These are phyloP conservation scores for Numenius arquata DNA, from an alignment of 2,113 vertebrate genomes.

Conservation along the genomic window DNA sequence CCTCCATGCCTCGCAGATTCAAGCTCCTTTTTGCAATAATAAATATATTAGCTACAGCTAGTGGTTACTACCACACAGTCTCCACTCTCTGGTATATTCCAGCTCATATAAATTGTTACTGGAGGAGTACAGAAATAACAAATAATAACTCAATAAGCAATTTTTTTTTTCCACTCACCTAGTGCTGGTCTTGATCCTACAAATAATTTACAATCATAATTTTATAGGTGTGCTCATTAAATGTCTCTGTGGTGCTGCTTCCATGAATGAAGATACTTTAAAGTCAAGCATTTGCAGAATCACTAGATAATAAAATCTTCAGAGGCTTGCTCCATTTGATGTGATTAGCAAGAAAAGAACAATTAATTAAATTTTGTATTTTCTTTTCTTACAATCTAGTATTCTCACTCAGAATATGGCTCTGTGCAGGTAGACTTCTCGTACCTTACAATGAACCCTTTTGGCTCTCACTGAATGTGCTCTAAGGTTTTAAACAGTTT, in stretches of 20 bases:
- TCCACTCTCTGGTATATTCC: not conserved
- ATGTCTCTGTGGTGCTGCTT: not conserved
- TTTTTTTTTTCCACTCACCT: not conserved
- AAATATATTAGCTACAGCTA: not conserved
- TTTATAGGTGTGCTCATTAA: not conserved
- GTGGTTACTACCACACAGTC: not conserved
- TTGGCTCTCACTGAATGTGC: not conserved
- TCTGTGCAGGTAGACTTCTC: not conserved
- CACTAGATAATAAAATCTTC: not conserved
- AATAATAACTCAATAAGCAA: not conserved
- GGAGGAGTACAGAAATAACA: not conserved
- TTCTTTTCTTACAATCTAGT: not conserved
- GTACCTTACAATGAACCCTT: not conserved
- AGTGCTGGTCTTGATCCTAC: not conserved
- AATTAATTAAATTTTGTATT: not conserved
- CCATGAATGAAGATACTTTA: not conserved
- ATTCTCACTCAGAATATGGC: not conserved
- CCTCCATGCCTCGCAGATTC: not conserved
- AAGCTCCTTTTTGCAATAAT: not conserved
- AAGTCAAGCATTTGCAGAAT: slow-evolving; percentile 2
- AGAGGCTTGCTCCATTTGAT: not conserved
- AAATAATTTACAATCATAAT: not conserved
- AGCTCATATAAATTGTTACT: not conserved
- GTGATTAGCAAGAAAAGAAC: not conserved
- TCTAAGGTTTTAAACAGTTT: not conserved